phyloP scores from a whole-genome alignment of 1,140 invertebrate genomes.

The Habropoda laboriosa region DNA sequence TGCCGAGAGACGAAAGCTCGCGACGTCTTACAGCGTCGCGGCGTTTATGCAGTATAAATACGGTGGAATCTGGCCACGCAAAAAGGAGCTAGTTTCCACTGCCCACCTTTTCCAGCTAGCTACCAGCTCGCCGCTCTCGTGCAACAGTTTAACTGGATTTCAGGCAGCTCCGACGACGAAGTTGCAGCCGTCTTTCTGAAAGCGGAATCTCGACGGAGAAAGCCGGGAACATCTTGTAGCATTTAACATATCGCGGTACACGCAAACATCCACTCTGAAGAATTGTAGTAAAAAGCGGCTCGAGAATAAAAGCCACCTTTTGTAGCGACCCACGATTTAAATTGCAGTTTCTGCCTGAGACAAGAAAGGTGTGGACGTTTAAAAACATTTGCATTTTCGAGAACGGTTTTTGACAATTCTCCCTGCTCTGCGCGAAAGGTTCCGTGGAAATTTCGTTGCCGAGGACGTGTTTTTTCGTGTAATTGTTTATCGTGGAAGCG shows the following conservation, averaged over 20 bases:
- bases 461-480: no score
- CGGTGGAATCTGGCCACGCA: not conserved
- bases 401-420: no score
- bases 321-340: no score
- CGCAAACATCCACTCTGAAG: not conserved
- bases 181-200: not conserved
- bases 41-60: slow-evolving; percentile 17
- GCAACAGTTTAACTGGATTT: slow-evolving; percentile 17
- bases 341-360: no score
- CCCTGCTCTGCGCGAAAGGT: no score
- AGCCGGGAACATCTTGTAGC: not conserved
- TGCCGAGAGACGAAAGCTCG: not conserved
- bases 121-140: slow-evolving; percentile 2
- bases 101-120: not conserved
- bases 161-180: not conserved
- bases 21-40: not conserved
- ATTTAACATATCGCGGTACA: not conserved
- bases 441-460: no score
- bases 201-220: not conserved
- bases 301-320: no score
- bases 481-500: no score
- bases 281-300: no score
- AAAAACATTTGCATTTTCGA: no score
- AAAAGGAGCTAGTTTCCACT: slow-evolving; percentile 23
- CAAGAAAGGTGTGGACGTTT: no score